Base-by-base conservation (phyloP, 2,113 vertebrate species). In the Myiozetetes cayanensis region DNA sequence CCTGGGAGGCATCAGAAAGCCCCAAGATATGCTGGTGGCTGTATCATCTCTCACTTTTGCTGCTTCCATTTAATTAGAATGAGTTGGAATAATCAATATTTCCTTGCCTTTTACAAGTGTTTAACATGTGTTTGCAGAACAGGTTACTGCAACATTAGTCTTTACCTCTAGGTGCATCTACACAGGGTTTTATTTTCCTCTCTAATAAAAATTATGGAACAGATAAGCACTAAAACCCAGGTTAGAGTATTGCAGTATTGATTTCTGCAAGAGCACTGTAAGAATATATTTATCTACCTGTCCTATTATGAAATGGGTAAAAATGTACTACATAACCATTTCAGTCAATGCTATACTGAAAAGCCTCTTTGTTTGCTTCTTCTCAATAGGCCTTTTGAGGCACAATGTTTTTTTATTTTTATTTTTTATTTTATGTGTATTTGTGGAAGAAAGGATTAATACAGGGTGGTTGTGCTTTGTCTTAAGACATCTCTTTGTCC, bases 251-350 rank as follows among this genome's bases (percentile, higher is more conserved):
- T 84, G 85, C 53, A 78, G 49, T 94, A 96, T 92, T 86, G 94
- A 94, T 94, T 95, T 92, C 44, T 81, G 13, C 62, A 75, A 55
- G 68, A 91, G 61, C 83, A 35, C 22, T 92, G 44, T 89, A 84
- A 92, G 80, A 92, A 87, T 89, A 37, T 81, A 85, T 96, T 93
- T 93, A 83, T 89, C 73, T 89, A 58, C 75, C 90, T 89, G 78
- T 77, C 80, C 41, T 94, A 4, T 81, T 92, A 85, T 79, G 76
- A 96, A 96, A 94, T 92, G 73, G 65, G 77, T 96, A 93, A 85
- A 94, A 94, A 89, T 68, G 52, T 58, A 39, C 28, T 27, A 81
- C 67, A 53, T 37, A 77, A 83, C 71, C n/a, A 56, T 80, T 78
- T 87, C 56, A 92, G 90, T 86, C 75, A 56, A 8, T 63, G 28